phyloP scores from a whole-genome alignment of 2,113 vertebrate species.

The Steatornis caripensis region DNA sequence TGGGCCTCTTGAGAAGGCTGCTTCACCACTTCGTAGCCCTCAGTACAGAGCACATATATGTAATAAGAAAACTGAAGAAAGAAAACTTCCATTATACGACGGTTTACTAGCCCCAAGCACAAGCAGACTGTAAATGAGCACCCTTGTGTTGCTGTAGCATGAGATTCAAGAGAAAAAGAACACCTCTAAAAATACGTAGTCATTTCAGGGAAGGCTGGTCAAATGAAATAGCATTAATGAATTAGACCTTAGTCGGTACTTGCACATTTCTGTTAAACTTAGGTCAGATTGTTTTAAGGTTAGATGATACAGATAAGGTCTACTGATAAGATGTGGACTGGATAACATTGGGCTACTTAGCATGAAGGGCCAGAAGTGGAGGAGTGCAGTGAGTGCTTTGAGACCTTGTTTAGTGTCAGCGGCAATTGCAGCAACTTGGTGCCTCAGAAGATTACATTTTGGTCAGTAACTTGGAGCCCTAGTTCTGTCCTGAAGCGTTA shows the following conservation, averaged over 20 bases:
- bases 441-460: background rate
- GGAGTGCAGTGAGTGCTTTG: background rate
- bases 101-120: background rate
- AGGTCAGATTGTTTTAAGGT: background rate
- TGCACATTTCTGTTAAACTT: background rate
- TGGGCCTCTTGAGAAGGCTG: background rate
- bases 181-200: background rate
- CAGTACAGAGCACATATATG: background rate
- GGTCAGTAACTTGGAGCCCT: background rate
- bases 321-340: background rate
- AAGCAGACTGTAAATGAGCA: background rate
- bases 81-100: background rate
- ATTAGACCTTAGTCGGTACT: background rate
- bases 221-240: background rate
- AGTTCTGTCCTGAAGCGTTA: background rate
- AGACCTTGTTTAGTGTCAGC: background rate
- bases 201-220: background rate
- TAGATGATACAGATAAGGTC: background rate
- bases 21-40: background rate
- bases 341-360: background rate
- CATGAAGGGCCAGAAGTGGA: background rate
- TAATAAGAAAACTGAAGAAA: background rate
- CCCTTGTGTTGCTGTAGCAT: background rate
- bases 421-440: background rate
- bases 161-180: background rate